These are phyloP conservation scores for Enteromius trimaculatus DNA, from an alignment of 2,797 vertebrate genomes.

Conservation along the genomic window DNA sequence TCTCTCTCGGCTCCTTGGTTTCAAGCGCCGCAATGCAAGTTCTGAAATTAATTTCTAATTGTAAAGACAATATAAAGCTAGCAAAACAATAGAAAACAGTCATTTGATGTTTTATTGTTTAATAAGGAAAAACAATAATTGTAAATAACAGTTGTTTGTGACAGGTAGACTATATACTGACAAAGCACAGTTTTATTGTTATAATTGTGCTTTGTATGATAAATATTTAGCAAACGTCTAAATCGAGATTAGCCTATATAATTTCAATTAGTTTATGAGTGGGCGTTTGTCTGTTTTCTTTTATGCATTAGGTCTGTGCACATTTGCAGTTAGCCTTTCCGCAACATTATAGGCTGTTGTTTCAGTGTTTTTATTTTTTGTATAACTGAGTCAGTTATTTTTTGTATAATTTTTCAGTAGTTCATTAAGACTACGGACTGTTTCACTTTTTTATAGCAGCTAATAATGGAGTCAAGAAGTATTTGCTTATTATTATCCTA, in stretches of 20 bases:
- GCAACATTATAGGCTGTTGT: background rate
- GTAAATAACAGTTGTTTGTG: constrained; percentile 28
- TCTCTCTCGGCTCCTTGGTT: background rate
- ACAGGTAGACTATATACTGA: background rate
- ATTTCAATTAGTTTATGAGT: background rate
- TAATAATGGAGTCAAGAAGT: background rate
- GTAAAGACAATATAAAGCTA: constrained; percentile 43
- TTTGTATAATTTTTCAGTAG: background rate
- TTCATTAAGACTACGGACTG: background rate
- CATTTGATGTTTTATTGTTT: constrained; percentile 29
- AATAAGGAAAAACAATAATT: constrained; percentile 1
- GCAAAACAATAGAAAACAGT: constrained; percentile 47
- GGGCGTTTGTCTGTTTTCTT: background rate
- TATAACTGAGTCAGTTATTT: background rate
- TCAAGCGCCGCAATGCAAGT: constrained; percentile 20
- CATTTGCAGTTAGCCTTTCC: background rate
- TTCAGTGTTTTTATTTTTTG: background rate
- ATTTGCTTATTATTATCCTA: background rate
- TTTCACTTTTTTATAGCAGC: background rate
- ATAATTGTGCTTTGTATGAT: background rate
- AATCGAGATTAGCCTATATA: background rate
- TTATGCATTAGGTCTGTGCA: background rate
- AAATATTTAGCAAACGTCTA: background rate
- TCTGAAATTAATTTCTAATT: constrained; percentile 35
- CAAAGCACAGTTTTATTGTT: constrained; percentile 8